Conservation (phyloP, 2,113 vertebrate genomes). For the Semicossyphus pulcher region DNA sequence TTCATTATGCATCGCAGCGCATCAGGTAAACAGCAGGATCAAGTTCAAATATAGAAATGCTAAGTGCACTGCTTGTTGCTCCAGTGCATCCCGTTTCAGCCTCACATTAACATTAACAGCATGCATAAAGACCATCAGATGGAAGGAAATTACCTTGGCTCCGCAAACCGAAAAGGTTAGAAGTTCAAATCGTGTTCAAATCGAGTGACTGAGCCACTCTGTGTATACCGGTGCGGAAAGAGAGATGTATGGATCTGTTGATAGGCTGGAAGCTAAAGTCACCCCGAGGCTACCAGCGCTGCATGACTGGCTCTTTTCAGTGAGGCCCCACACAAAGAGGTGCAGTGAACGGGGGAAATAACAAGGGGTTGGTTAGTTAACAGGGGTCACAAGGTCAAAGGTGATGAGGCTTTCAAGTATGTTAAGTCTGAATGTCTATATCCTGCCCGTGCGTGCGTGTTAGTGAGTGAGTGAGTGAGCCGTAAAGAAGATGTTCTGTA, state of each 20-base stretch:
- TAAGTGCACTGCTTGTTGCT: constrained; percentile 17
- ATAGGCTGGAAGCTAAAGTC: constrained; percentile 57
- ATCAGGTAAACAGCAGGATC: constrained; percentile 12
- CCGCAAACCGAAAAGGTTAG: constrained; percentile 39
- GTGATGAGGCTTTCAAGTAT: constrained; percentile 65
- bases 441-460: not conserved
- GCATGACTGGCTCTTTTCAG: constrained; percentile 74
- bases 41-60: constrained; percentile 34
- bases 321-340: constrained; percentile 68
- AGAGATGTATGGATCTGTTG: constrained; percentile 56
- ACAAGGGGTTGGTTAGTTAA: constrained; percentile 78
- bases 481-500: constrained; percentile 65
- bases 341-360: constrained; percentile 65
- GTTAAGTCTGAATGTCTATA: constrained; percentile 21
- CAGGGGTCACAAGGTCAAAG: constrained; percentile 70
- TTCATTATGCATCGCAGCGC: not conserved
- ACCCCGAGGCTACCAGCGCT: constrained; percentile 53
- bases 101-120: constrained; percentile 26
- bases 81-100: not conserved
- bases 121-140: not conserved
- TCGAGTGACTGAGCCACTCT: constrained; percentile 52
- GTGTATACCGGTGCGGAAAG: constrained; percentile 23
- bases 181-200: constrained; percentile 61
- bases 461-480: constrained; percentile 31
- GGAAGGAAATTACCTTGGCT: constrained; percentile 16